phyloP scores from a whole-genome alignment of 2,888 invertebrate genomes.

The Ichneumon xanthorius region DNA sequence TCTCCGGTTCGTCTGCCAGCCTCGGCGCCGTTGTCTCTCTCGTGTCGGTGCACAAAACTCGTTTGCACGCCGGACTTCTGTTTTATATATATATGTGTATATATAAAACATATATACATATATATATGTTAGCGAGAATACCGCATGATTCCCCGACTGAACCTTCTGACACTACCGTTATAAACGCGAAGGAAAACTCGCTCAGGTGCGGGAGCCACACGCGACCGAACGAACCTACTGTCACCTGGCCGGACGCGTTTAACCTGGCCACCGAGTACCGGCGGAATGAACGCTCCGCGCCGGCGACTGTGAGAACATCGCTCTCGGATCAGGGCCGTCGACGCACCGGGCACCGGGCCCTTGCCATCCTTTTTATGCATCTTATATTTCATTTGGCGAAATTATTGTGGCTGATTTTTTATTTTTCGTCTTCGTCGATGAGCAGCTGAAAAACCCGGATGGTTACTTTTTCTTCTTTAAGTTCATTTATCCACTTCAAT shows the following conservation, averaged over 20 bases:
- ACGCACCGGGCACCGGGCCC: conserved; percentile 27
- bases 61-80: not conserved
- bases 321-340: conserved; percentile 36
- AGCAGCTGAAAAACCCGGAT: too few relatives aligned
- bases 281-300: conserved; percentile 59
- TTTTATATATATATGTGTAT: not conserved
- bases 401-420: not conserved
- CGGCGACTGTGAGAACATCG: conserved; percentile 45
- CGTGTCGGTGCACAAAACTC: conserved; percentile 20
- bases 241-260: conserved; percentile 71
- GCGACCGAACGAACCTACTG: conserved; percentile 54
- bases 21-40: conserved; percentile 42
- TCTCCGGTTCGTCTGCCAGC: conserved; percentile 22
- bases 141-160: not conserved
- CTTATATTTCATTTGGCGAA: not conserved
- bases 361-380: not conserved
- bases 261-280: conserved; percentile 63
- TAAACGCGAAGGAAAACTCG: not conserved
- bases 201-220: conserved; percentile 43
- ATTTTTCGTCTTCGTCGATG: not conserved
- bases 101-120: not conserved
- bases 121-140: not conserved
- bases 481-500: not conserved
- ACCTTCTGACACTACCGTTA: not conserved
- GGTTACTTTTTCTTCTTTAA: not conserved